These are phyloP conservation scores for Brachypteracias leptosomus DNA, from an alignment of 2,113 vertebrate genomes.

Conservation along the genomic window DNA sequence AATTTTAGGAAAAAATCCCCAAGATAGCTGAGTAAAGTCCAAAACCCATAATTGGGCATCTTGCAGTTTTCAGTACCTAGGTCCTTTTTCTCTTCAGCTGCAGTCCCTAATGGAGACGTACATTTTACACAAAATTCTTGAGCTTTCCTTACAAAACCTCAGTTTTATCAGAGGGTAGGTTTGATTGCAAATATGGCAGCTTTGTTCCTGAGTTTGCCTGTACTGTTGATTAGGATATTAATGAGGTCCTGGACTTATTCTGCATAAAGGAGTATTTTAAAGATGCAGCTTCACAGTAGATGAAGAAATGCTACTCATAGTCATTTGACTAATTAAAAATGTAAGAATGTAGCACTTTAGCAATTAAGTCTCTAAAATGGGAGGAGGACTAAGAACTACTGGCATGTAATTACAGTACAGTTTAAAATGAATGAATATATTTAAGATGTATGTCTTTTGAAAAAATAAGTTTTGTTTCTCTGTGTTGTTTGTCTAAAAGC, in stretches of 20 bases:
- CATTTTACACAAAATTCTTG: background rate
- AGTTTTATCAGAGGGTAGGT: background rate
- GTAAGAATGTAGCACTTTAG: background rate
- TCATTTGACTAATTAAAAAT: constrained; percentile 21
- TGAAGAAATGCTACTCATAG: background rate
- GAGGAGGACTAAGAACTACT: background rate
- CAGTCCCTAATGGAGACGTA: background rate
- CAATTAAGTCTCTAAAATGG: background rate
- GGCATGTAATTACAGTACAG: background rate
- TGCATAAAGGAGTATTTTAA: background rate
- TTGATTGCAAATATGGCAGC: background rate
- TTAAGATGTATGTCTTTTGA: background rate
- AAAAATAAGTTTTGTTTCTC: background rate
- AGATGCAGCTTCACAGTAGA: background rate
- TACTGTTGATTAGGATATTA: constrained; percentile 3
- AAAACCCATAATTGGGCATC: background rate
- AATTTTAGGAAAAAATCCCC: background rate
- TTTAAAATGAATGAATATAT: background rate
- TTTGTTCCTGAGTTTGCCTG: background rate
- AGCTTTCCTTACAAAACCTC: background rate
- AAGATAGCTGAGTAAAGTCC: background rate
- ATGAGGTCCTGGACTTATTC: background rate
- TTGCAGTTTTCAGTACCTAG: background rate
- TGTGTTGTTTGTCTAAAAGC: background rate
- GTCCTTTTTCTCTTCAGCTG: background rate